Conservation (phyloP, 1,140 invertebrate genomes). For the Microvelia longipes region DNA sequence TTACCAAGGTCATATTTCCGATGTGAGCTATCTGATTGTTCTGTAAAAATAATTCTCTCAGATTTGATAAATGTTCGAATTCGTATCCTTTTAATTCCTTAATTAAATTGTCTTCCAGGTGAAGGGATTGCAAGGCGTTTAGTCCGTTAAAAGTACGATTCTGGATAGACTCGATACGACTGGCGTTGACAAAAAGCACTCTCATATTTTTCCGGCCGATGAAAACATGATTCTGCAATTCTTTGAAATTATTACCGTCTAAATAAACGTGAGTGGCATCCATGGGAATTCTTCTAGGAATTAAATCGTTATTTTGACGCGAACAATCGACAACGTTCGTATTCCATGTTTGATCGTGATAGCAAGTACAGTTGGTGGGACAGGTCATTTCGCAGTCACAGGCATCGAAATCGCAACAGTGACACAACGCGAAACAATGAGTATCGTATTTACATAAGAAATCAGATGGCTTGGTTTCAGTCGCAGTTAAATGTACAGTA, state of each 20-base stretch:
- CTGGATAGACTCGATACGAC: slow-evolving; percentile 67
- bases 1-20: slow-evolving; percentile 61
- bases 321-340: slow-evolving; percentile 86
- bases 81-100: slow-evolving; percentile 69
- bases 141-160: slow-evolving; percentile 85
- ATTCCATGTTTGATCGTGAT: slow-evolving; percentile 81
- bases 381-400: slow-evolving; percentile 93
- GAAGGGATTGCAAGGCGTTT: slow-evolving; percentile 59
- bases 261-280: slow-evolving; percentile 82
- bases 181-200: slow-evolving; percentile 69
- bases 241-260: slow-evolving; percentile 72
- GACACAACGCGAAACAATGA: slow-evolving; percentile 82
- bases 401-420: slow-evolving; percentile 86
- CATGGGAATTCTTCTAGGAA: slow-evolving; percentile 78
- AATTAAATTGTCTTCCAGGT: slow-evolving; percentile 72
- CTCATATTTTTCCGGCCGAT: slow-evolving; percentile 81
- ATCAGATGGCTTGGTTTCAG: slow-evolving; percentile 49
- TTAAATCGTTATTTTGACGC: slow-evolving; percentile 49
- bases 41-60: slow-evolving; percentile 72
- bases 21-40: slow-evolving; percentile 67
- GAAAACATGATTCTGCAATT: slow-evolving; percentile 74
- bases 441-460: slow-evolving; percentile 82
- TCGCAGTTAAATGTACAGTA: slow-evolving; percentile 47
- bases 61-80: slow-evolving; percentile 64
- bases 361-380: slow-evolving; percentile 78